Evolutionary conservation across 2,888 invertebrate genomes (phyloP).

Genomic region (Cheilosia pagana): DNA sequence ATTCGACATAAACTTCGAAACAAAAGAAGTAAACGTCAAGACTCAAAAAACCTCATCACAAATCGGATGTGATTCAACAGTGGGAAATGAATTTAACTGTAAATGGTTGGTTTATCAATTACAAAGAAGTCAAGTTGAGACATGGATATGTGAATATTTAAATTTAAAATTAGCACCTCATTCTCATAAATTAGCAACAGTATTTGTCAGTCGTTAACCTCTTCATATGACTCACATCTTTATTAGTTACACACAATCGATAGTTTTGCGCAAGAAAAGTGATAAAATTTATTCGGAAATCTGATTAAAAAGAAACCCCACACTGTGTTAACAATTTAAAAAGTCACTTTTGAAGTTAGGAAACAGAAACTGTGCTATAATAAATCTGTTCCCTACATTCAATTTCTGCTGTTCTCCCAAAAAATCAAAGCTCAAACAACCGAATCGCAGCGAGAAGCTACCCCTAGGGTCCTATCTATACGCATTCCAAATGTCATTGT

Average conservation of each 20-base stretch:
- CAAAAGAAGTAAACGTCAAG: not conserved
- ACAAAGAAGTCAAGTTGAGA: slow-evolving; percentile 22
- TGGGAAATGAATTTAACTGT: slow-evolving; percentile 43
- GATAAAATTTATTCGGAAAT: too few relatives aligned
- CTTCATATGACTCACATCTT: slow-evolving; percentile 14
- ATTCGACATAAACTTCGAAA: not conserved
- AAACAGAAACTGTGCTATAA: too few relatives aligned
- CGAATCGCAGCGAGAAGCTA: too few relatives aligned
- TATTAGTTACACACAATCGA: not conserved
- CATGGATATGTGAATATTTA: not conserved
- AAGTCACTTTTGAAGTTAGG: too few relatives aligned
- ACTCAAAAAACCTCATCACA: slow-evolving; percentile 1
- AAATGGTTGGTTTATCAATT: slow-evolving; percentile 38
- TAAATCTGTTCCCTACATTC: too few relatives aligned
- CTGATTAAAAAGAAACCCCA: too few relatives aligned
- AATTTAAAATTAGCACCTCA: slow-evolving; percentile 12
- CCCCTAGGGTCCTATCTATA: too few relatives aligned
- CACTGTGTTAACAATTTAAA: too few relatives aligned
- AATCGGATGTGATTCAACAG: slow-evolving; percentile 38
- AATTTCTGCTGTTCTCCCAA: too few relatives aligned
- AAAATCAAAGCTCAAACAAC: too few relatives aligned
- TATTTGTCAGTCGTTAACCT: slow-evolving; percentile 30
- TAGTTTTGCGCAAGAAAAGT: not conserved
- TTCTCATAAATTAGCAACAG: slow-evolving; percentile 16
- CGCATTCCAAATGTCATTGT: too few relatives aligned